Base-by-base conservation (phyloP, 1,140 invertebrate genomes). In the Dendrolimus punctatus region DNA sequence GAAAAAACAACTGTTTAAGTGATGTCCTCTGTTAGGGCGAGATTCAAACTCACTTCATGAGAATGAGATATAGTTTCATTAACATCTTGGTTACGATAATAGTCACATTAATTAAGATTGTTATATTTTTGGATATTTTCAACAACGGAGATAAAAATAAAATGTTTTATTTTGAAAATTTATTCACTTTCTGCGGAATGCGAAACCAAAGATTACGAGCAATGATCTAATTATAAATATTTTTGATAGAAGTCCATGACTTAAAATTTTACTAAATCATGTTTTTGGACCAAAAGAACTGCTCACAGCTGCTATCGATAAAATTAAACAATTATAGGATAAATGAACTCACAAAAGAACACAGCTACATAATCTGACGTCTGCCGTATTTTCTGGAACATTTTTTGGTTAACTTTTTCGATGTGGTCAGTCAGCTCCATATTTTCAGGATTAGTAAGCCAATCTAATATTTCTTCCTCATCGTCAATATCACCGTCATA, bases 391-490 rank as follows among this genome's bases (percentile, higher is more conserved):
- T 96, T 96, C 48, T 96, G 92, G 70, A 98, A 95, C 95, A 98
- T 97, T 85, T 97, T 97, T 50, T 91, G 90, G 73, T 98, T 98
- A 4, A 98, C 95, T 71, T 94, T 91, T 80, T 98, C 96, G 46
- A 98, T 98, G 53, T 96, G 93, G 87, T 98, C 96, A 2, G 93
- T 96, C 39, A 97, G 88, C 78, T 97, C 96, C 96, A 98, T 97
- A 66, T 97, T 98, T 66, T 96, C 94, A 0, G 96, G 96, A 76
- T 96, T 94, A 0, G 96, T 98, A 6, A 98, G 76, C 96, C 96
- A 98, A 76, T 98, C 96, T 6, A 98, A 88, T 37, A 98, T 91
- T 83, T 98, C 96, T 80, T 98, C 96, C 73, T 98, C 96, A 70
- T 98, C 95, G 63, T 96, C 95, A 46, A 97, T 93, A 66, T 98